Conservation (phyloP, 2,888 invertebrate genomes). For the Hirtodrosophila duncani region DNA sequence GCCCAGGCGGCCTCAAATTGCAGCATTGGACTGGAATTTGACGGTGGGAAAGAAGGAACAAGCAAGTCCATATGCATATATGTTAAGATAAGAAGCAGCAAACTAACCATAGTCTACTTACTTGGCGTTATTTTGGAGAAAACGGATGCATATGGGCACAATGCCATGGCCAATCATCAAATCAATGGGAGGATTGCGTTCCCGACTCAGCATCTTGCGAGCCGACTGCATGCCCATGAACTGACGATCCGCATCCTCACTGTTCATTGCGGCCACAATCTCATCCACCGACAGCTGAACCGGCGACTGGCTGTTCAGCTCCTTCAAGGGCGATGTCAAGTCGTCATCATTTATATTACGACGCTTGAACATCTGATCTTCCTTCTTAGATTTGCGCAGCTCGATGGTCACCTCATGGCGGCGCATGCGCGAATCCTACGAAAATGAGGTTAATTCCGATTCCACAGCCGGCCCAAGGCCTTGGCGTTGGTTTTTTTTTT, state of each 20-base stretch:
- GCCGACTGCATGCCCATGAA: constrained; percentile 88
- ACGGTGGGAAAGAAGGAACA: neutral
- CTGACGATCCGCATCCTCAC: constrained; percentile 82
- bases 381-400: constrained; percentile 93
- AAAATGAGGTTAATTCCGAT: constrained; percentile 44
- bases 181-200: constrained; percentile 94
- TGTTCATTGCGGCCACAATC: constrained; percentile 86
- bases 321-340: constrained; percentile 79
- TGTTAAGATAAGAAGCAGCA: too few species aligned
- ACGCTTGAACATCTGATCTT: constrained; percentile 94
- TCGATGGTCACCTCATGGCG: constrained; percentile 94
- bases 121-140: constrained; percentile 86
- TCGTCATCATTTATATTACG: constrained; percentile 85
- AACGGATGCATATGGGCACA: constrained; percentile 89
- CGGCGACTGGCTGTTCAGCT: constrained; percentile 78
- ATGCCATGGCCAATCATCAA: constrained; percentile 90
- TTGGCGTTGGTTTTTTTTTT: neutral
- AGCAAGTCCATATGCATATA: too few species aligned
- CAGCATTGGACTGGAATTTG: constrained; percentile 81
- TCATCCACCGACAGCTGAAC: constrained; percentile 83
- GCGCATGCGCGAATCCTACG: constrained; percentile 85
- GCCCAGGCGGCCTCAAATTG: constrained; percentile 99
- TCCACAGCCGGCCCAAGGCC: neutral
- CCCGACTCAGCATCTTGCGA: constrained; percentile 91
- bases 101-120: constrained; percentile 77